These are phyloP conservation scores for Stenchaetothrips biformis DNA, from an alignment of 2,888 invertebrate genomes.

Conservation along the genomic window DNA sequence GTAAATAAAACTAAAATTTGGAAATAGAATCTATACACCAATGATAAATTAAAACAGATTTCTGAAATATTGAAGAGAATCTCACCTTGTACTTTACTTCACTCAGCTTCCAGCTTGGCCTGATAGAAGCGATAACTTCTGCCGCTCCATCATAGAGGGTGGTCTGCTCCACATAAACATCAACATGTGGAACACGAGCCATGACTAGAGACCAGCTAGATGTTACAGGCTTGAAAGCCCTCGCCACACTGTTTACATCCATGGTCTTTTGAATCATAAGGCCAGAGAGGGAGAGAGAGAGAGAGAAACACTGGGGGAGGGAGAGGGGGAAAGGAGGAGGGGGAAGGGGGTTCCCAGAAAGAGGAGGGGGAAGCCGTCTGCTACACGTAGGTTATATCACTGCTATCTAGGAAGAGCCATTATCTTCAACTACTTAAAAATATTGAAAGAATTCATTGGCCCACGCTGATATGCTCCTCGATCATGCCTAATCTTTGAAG, in stretches of 20 bases:
- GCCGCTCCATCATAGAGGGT: neutral
- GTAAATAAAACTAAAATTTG: neutral
- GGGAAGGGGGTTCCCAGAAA: neutral
- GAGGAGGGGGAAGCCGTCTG: neutral
- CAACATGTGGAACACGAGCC: slow-evolving; percentile 1
- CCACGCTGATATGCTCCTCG: too few relatives aligned
- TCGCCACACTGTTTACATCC: slow-evolving; percentile 9
- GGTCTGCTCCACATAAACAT: neutral
- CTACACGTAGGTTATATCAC: slow-evolving; percentile 7
- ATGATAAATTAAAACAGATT: neutral
- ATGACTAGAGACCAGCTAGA: neutral
- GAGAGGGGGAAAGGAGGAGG: neutral
- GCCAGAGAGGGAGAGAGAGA: neutral
- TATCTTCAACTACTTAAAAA: neutral
- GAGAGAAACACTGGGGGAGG: neutral
- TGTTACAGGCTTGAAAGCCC: neutral
- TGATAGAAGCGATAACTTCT: neutral
- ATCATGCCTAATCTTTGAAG: too few relatives aligned
- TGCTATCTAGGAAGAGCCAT: neutral
- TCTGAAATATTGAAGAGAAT: too few relatives aligned
- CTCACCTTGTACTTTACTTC: slow-evolving; percentile 7
- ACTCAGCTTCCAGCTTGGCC: neutral
- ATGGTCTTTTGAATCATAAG: slow-evolving; percentile 10
- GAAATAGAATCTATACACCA: neutral
- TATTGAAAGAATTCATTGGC: too few relatives aligned